Conservation (phyloP, 2,113 vertebrate species). For the Urocynchramus pylzowi region DNA sequence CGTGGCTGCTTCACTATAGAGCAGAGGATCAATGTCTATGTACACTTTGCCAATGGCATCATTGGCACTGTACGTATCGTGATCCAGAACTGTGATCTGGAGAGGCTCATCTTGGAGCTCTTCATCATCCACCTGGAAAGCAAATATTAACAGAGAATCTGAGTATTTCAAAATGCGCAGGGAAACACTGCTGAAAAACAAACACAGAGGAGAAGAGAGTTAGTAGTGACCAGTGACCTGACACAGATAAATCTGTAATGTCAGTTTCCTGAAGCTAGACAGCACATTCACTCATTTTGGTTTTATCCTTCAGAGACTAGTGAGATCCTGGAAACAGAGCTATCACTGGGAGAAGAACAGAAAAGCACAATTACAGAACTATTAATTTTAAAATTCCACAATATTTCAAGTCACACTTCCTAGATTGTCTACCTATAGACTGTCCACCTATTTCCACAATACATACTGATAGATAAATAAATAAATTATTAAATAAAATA, state of each 20-base stretch:
- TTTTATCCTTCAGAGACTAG: background rate
- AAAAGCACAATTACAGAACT: background rate
- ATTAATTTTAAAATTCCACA: background rate
- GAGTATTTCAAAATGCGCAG: background rate
- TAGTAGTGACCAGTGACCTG: background rate
- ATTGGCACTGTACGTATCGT: conserved; percentile 97
- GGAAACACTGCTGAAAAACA: background rate
- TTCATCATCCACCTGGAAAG: conserved; percentile 93
- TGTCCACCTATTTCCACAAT: background rate
- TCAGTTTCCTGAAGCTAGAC: background rate
- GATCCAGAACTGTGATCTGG: conserved; percentile 96
- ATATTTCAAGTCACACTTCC: background rate
- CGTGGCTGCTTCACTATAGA: conserved; percentile 92
- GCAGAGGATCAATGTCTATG: conserved; percentile 95
- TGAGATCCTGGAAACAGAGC: background rate
- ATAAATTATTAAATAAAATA: background rate
- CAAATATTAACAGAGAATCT: background rate
- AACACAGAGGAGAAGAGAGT: background rate
- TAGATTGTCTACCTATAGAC: background rate
- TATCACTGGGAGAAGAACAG: background rate
- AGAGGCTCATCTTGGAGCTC: conserved; percentile 96
- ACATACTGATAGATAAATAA: background rate
- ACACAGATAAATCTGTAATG: background rate
- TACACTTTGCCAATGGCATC: conserved; percentile 99
- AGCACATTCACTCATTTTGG: background rate